Evolutionary conservation across 2,888 invertebrate genomes (phyloP).

Genomic region (Clitarchus hookeri): DNA sequence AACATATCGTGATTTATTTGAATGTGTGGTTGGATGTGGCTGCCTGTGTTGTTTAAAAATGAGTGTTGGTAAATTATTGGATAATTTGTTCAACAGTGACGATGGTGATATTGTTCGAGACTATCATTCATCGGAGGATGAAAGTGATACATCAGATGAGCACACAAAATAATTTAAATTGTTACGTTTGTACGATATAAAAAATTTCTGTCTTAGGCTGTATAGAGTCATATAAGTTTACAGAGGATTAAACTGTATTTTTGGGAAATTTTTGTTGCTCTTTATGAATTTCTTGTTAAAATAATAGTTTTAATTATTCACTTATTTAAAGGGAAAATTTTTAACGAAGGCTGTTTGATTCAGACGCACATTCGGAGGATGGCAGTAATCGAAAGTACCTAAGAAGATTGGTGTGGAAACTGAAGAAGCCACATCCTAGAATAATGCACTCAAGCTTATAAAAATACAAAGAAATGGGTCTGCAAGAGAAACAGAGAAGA

Average conservation of each 20-base stretch:
- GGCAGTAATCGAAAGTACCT: neutral
- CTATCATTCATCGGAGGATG: conserved; percentile 4
- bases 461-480: neutral
- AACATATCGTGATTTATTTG: neutral
- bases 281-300: neutral
- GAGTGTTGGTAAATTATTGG: neutral
- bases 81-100: neutral
- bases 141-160: conserved; percentile 3
- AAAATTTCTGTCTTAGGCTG: neutral
- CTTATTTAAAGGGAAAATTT: neutral
- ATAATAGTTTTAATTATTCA: neutral
- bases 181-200: neutral
- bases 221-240: neutral
- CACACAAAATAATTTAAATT: neutral
- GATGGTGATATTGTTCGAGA: neutral
- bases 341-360: neutral
- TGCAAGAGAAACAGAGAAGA: neutral
- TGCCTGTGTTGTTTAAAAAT: neutral
- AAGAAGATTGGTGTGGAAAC: neutral
- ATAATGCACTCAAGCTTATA: neutral
- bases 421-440: neutral
- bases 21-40: neutral
- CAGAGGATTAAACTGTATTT: neutral
- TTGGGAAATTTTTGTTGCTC: neutral
- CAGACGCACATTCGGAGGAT: neutral